Evolutionary conservation across 2,797 vertebrate species (phyloP).

Genomic region (Distichodus sexfasciatus): DNA sequence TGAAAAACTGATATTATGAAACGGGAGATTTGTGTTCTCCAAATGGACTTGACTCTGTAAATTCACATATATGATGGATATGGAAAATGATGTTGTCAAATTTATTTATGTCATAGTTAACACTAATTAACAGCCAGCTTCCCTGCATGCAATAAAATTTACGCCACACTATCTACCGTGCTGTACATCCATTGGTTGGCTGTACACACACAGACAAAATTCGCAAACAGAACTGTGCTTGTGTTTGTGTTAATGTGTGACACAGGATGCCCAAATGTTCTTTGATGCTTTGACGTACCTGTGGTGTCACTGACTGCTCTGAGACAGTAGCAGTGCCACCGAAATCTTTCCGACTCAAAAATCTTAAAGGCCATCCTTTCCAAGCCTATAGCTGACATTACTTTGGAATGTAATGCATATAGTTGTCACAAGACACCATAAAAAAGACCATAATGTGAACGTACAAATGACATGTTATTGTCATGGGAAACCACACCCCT

Average conservation of each 20-base stretch:
- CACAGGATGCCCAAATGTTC: constrained; percentile 4
- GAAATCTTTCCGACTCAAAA: constrained; percentile 18
- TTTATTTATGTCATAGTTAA: too few relatives aligned
- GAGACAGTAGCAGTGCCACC: constrained; percentile 17
- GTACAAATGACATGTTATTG: constrained; percentile 12
- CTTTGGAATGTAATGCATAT: constrained; percentile 8
- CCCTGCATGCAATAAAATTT: too few relatives aligned
- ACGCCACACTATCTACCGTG: too few relatives aligned
- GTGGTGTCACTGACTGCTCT: constrained; percentile 17
- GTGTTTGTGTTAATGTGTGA: neutral
- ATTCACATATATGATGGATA: too few relatives aligned
- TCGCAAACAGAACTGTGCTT: too few relatives aligned
- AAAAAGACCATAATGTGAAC: constrained; percentile 23
- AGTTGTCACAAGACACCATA: constrained; percentile 23
- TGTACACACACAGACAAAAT: too few relatives aligned
- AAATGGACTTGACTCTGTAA: too few relatives aligned
- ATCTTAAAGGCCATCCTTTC: neutral
- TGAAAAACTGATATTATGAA: neutral
- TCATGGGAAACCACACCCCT: constrained; percentile 6
- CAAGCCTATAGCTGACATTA: neutral
- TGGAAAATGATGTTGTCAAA: too few relatives aligned
- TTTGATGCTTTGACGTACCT: constrained; percentile 25
- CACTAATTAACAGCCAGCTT: too few relatives aligned
- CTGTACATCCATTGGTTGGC: too few relatives aligned
- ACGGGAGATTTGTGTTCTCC: neutral